Evolutionary conservation across 2,888 invertebrate species (phyloP).

Genomic region (Spodoptera picta): DNA sequence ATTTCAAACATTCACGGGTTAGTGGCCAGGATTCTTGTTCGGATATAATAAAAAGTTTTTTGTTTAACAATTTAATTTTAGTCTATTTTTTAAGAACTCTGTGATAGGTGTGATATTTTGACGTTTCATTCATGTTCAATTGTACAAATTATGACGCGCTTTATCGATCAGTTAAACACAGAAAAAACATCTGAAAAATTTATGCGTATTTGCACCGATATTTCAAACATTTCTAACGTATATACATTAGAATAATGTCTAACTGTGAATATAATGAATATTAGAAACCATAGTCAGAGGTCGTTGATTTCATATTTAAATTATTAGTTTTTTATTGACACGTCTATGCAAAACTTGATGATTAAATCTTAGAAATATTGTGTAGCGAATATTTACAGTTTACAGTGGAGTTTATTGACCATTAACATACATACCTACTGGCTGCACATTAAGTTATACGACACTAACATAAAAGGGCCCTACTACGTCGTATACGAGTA

Average conservation of each 20-base stretch:
- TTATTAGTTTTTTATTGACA: slow-evolving; percentile 33
- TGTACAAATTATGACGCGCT: no score
- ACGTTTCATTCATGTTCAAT: no score
- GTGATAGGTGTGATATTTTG: no score
- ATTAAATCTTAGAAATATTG: slow-evolving; percentile 18
- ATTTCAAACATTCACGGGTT: slow-evolving; percentile 68
- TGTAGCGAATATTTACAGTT: slow-evolving; percentile 26
- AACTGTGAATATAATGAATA: slow-evolving; percentile 21
- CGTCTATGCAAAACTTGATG: slow-evolving; percentile 14
- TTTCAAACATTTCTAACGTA: background rate
- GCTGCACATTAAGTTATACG: no score
- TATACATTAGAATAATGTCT: slow-evolving; percentile 14
- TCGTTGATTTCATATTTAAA: slow-evolving; percentile 28
- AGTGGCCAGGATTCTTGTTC: slow-evolving; percentile 65
- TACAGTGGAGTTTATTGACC: slow-evolving; percentile 36
- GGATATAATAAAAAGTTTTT: background rate
- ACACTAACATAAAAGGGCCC: no score
- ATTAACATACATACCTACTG: background rate
- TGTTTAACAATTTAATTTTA: background rate
- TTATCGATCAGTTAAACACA: no score
- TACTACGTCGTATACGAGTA: no score
- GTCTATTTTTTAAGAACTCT: no score
- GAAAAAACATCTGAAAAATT: no score
- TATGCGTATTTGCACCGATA: no score
- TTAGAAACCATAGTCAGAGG: slow-evolving; percentile 13